Evolutionary conservation across 2,888 invertebrate genomes (phyloP), one percentile per base, ranked within the genome.

Genomic region (Dicyrtomina minuta): DNA sequence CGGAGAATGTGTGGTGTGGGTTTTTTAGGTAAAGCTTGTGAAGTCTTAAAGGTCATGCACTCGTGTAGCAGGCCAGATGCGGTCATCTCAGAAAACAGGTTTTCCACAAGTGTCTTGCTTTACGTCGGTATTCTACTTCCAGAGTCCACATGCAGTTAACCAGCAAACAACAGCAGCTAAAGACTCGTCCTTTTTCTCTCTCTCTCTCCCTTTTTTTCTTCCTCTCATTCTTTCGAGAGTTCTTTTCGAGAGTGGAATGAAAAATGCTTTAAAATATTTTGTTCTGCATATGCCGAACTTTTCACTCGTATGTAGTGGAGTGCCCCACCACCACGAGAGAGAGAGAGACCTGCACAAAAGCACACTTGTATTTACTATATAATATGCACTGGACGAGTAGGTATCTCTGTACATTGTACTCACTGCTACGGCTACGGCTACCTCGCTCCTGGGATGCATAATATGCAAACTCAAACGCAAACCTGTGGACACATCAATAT

Each of bases 31-130:
- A 75, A 74, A 73, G 74, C 74, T 70, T 75, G 73, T 71, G 68
- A 75, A 72, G 68, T 75, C 76, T 76, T 78, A 78, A 75, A 78
- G 78, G 78, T 78, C 78, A 78, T 78, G 78, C 75, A 78, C 78
- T 78, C 75, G 70, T 75, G 75, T 71, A 77, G 75, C 77, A 78
- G 78, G 78, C 78, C 78, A 78, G 78, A 77, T 78, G 78, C 78
- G 78, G 78, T 78, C 78, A 78, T 78, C 74, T 75, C 73, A 72
- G 70, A 70, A 75, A 78, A 78, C 78, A 75, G 76, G 78, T 78
- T 78, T 68, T 73, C 73, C 73, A 73, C 71, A 70, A 68, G 59
- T 66, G 60, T 70, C 51, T 66, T 49, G 46, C 60, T 66, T 20
- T 68, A 13, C 65, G 49, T 65, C 65, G 44, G 46, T 64, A 64